Evolutionary conservation across 2,888 invertebrate genomes (phyloP), one percentile per base, ranked within the genome.

Genomic region (Adineta ricciae): DNA sequence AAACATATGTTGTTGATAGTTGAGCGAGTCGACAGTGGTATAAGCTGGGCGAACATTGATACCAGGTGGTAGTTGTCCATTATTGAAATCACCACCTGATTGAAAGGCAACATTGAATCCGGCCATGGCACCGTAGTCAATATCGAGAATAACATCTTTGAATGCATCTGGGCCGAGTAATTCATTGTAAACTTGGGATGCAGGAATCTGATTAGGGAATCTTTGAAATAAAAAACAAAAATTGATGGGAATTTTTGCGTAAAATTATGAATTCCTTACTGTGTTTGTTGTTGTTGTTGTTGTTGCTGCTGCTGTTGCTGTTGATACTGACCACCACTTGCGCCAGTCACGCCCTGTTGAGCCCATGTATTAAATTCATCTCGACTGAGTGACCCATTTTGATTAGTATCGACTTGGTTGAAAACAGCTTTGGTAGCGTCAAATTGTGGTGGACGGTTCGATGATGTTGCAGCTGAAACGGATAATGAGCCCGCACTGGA

Each of bases 1-100:
- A 41, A 78, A 78, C 78, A 78, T 78, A 41, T 78, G 78, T 78
- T 38, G 41, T 78, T 78, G 78, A 78, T n/a, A 78, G n/a, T 41
- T 41, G 14, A 78, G 78, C 19, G 41, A 38, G 41, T 78, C 41
- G 14, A 41, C 41, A 14, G 41, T 11, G 38, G 78, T 41, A n/a
- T 78, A 78, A 41, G 78, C 78, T 41, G 78, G 78, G 41, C 78
- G 78, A 21, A 78, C 14, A 8, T 7, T 78, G n/a, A 78, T 78
- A 41, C 78, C 78, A 3, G 78, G 78, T 38, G 78, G 78, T n/a
- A 78, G 14, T 78, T 41, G 41, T 11, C 78, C 78, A 41, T 36
- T 32, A 5, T 14, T 24, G 14, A n/a, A n/a, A 38, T 78, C 78
- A 4, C 24, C 24, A 24, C 78, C 78, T 24, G 24, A 24, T n/a